Evolutionary conservation across 2,113 vertebrate species (phyloP).

Genomic region (Bos indicus): DNA sequence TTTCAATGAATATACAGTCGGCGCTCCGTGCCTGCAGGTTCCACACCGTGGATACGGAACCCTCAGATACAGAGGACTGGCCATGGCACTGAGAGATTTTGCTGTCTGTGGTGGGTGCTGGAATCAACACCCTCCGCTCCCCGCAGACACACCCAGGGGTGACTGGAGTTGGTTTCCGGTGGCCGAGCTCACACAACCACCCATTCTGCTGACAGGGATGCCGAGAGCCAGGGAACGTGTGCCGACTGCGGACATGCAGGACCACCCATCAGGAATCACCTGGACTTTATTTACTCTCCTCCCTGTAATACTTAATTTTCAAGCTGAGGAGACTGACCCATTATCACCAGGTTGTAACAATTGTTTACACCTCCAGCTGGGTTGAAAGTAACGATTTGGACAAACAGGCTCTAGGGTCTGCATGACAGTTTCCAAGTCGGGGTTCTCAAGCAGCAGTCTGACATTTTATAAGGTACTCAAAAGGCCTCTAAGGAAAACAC

Average conservation of each 20-base stretch:
- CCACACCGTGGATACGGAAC: neutral
- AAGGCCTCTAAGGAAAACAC: neutral
- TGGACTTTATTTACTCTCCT: neutral
- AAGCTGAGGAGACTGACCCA: neutral
- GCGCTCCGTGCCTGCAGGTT: too few species aligned
- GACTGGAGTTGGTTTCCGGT: accelerated
- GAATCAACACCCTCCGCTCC: neutral
- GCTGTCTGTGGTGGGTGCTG: neutral
- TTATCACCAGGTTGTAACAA: neutral
- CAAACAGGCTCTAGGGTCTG: accelerated
- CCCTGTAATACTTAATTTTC: accelerated
- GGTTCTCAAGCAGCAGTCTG: neutral
- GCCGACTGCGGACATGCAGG: accelerated
- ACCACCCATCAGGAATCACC: accelerated
- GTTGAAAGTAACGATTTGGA: neutral
- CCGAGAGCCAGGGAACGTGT: accelerated
- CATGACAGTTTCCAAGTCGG: accelerated
- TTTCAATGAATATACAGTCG: neutral
- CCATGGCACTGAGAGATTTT: neutral
- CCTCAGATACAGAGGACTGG: neutral
- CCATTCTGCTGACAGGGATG: accelerated
- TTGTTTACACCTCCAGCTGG: neutral
- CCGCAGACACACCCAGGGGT: neutral
- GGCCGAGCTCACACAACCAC: neutral
- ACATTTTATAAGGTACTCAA: neutral